A percentile compares a stretch with the other conserved stretches of the same genome.
Evolutionary conservation across 2,797 vertebrate species (phyloP).

Genomic region (Linurgus olivaceus): DNA sequence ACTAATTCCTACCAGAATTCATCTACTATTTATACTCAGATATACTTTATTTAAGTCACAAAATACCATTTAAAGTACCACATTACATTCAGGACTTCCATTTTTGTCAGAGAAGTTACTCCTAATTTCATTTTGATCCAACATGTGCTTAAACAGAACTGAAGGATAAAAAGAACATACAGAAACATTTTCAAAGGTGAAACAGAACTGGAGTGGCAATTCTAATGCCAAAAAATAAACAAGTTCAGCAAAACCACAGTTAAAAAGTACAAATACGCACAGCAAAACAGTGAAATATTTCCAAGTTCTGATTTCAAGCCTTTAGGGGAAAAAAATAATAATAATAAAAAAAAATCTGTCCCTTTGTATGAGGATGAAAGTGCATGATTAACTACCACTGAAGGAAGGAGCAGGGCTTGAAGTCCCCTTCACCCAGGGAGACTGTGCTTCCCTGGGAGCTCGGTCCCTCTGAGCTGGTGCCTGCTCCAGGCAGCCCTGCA

Average conservation of each 20-base stretch:
- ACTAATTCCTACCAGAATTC: not conserved
- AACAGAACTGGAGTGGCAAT: not conserved
- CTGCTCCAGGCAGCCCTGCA: not conserved
- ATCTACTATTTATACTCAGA: not conserved
- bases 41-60: not conserved
- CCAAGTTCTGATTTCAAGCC: not conserved
- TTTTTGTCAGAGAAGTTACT: not conserved
- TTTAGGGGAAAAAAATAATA: no score
- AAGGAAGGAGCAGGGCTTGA: fast-evolving
- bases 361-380: not conserved
- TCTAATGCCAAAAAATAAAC: not conserved
- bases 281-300: not conserved
- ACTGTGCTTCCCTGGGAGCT: not conserved
- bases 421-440: not conserved
- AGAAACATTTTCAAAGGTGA: not conserved
- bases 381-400: not conserved
- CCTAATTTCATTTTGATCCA: not conserved
- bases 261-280: not conserved
- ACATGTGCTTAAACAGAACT: not conserved
- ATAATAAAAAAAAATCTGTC: not conserved
- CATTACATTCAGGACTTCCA: not conserved
- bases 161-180: not conserved
- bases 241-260: not conserved
- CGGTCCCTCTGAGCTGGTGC: not conserved
- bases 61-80: not conserved